These are phyloP conservation scores for Florisuga fusca DNA, from an alignment of 2,797 vertebrate genomes.

Conservation along the genomic window DNA sequence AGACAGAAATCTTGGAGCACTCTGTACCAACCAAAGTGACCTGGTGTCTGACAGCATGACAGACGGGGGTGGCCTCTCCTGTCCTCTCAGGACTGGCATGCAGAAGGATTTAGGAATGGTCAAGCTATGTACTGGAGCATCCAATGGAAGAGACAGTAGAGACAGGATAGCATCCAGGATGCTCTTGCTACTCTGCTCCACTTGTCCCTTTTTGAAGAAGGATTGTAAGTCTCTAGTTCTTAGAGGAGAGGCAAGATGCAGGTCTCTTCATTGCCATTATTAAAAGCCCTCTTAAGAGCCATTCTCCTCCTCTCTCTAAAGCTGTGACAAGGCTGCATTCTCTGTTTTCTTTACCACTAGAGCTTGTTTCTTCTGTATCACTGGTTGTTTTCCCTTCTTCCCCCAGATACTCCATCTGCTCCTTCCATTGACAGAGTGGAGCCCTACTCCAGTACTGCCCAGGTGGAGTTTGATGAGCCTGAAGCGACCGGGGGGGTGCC, in stretches of 20 bases:
- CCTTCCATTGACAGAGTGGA: conserved; percentile 88
- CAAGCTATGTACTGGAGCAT: neutral
- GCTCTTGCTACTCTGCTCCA: neutral
- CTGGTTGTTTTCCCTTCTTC: neutral
- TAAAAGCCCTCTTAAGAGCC: neutral
- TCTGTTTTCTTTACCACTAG: neutral
- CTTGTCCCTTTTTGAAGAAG: neutral
- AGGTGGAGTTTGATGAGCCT: conserved; percentile 90
- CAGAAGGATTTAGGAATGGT: neutral
- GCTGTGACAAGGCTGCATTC: neutral
- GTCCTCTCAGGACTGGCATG: neutral
- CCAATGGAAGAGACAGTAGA: neutral
- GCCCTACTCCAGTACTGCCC: conserved; percentile 93
- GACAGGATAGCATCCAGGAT: neutral
- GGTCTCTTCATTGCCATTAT: neutral
- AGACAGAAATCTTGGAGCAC: neutral
- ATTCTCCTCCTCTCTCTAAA: neutral
- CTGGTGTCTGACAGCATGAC: neutral
- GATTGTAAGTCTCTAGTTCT: neutral
- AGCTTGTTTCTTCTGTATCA: neutral
- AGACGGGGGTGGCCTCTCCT: neutral
- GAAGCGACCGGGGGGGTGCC: conserved; percentile 94
- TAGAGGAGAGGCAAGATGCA: neutral
- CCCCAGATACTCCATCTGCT: conserved; percentile 92
- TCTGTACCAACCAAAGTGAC: too few species aligned